Evolutionary conservation across 2,888 invertebrate genomes (phyloP).

Genomic region (Allygus modestus): DNA sequence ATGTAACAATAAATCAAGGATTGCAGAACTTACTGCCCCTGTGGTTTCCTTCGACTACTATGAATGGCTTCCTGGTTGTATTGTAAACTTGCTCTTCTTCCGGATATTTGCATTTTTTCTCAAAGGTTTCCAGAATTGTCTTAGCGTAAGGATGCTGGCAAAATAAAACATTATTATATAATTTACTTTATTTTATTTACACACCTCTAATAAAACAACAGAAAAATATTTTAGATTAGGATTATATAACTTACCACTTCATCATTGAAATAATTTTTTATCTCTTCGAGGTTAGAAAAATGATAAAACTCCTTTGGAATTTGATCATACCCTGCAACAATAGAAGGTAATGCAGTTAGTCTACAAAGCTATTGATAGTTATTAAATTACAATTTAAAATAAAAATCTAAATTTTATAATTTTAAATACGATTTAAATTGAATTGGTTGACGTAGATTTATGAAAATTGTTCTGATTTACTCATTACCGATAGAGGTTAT

Average conservation of each 20-base stretch:
- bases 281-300: neutral
- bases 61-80: conserved; percentile 31
- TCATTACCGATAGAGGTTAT: no score
- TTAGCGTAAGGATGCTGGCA: conserved; percentile 20
- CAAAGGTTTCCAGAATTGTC: conserved; percentile 6
- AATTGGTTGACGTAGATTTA: no score
- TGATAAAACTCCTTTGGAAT: conserved; percentile 18
- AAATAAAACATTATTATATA: neutral
- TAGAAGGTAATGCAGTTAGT: no score
- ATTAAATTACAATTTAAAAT: no score
- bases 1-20: neutral
- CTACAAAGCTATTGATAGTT: no score
- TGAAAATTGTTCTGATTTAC: no score
- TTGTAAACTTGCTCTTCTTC: conserved; percentile 4
- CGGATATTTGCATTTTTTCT: conserved; percentile 37
- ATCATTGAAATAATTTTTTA: conserved; percentile 14
- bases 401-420: no score
- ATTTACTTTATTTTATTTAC: neutral
- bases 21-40: conserved; percentile 12
- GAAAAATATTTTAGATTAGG: neutral
- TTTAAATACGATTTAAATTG: no score
- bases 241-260: neutral
- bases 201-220: neutral
- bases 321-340: neutral
- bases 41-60: conserved; percentile 35